Percentiles rank a stretch among this genome's conserved stretches.
phyloP scores from a whole-genome alignment of 2,113 vertebrate genomes.

The Bos javanicus region DNA sequence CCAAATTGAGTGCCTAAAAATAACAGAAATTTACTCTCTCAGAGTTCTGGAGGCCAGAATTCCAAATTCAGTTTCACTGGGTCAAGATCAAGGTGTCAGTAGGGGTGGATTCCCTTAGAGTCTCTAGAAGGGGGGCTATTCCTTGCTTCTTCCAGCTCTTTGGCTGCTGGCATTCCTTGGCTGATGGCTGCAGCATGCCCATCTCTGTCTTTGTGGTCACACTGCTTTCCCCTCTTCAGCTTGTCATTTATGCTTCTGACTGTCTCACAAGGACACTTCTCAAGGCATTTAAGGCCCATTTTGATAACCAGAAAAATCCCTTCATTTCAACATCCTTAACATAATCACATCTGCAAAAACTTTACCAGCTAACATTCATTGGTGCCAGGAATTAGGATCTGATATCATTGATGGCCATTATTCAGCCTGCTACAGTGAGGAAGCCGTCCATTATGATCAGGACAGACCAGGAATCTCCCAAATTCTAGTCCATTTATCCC shows the following conservation, averaged over 20 bases:
- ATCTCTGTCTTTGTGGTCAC: not conserved
- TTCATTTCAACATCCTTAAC: not conserved
- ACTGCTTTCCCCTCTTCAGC: not conserved
- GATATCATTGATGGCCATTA: not conserved
- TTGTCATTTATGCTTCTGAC: not conserved
- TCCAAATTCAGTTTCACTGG: not conserved
- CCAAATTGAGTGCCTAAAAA: not conserved
- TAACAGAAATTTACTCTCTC: not conserved
- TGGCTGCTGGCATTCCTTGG: not conserved
- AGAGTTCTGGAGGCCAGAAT: not conserved
- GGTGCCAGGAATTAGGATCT: not conserved
- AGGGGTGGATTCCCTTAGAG: fast-evolving
- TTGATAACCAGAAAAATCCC: not conserved
- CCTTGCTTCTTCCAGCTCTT: not conserved
- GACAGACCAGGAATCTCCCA: not conserved
- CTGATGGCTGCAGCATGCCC: not conserved
- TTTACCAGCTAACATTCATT: not conserved
- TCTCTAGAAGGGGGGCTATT: no score
- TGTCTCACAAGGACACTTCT: not conserved
- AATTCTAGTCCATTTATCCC: not conserved
- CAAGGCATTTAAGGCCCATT: not conserved
- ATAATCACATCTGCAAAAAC: not conserved
- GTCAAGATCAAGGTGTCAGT: not conserved
- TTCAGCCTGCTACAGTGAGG: not conserved
- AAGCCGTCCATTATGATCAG: not conserved